A percentile compares a stretch with the other conserved stretches of the same genome.
Evolutionary conservation across 1,140 invertebrate genomes (phyloP).

Genomic region (Drosophila cardini): DNA sequence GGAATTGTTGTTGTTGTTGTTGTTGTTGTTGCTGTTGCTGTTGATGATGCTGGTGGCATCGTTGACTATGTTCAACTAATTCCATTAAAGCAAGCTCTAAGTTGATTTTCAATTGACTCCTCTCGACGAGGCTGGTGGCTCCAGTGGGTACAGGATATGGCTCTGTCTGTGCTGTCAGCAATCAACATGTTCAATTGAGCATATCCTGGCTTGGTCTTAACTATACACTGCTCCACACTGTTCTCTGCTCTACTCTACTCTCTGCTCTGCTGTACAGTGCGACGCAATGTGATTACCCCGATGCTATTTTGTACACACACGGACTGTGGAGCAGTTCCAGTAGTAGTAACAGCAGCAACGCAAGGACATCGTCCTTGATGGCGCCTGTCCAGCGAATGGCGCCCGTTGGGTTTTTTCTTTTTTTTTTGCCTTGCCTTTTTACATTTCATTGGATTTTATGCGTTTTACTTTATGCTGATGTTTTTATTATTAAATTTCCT

Average conservation of each 20-base stretch:
- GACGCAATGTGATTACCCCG: slow-evolving; percentile 78
- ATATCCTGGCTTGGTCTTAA: slow-evolving; percentile 59
- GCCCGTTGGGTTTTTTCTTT: slow-evolving; percentile 36
- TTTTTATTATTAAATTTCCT: slow-evolving; percentile 83
- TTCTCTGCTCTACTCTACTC: slow-evolving; percentile 53
- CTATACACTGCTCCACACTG: neutral
- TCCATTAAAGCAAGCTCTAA: slow-evolving; percentile 81
- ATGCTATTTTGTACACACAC: slow-evolving; percentile 70
- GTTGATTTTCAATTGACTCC: slow-evolving; percentile 83
- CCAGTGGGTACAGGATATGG: neutral
- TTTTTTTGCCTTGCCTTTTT: slow-evolving; percentile 47
- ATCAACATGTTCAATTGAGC: slow-evolving; percentile 83
- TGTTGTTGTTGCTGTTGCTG: slow-evolving; percentile 22
- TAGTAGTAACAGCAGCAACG: slow-evolving; percentile 20
- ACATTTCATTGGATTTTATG: slow-evolving; percentile 83
- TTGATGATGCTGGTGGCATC: slow-evolving; percentile 27
- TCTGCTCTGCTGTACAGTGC: slow-evolving; percentile 33
- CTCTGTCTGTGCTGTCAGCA: slow-evolving; percentile 68
- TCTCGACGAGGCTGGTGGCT: slow-evolving; percentile 26
- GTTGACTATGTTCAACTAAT: slow-evolving; percentile 70
- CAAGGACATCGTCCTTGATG: slow-evolving; percentile 45
- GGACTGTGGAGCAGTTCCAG: slow-evolving; percentile 4
- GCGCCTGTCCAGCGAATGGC: slow-evolving; percentile 58
- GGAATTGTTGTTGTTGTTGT: slow-evolving; percentile 36
- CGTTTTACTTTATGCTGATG: slow-evolving; percentile 83